phyloP scores from a whole-genome alignment of 2,888 invertebrate species.

The Netelia virgata region DNA sequence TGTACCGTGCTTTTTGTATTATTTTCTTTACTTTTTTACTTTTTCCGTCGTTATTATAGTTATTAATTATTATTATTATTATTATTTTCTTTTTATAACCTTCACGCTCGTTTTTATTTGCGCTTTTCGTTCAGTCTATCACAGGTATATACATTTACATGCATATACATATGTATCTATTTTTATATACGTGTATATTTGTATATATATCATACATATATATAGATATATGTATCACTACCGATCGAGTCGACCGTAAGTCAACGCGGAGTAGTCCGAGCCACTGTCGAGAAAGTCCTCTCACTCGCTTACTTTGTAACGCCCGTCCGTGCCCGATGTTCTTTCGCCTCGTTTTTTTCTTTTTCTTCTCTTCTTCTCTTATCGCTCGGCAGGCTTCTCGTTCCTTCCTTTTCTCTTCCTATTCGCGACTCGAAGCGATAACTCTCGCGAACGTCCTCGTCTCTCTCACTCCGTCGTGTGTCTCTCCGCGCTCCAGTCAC shows the following conservation, averaged over 20 bases:
- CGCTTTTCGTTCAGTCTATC: slow-evolving; percentile 36
- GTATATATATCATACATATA: neutral
- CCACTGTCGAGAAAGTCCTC: neutral
- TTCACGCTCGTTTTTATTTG: neutral
- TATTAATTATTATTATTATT: no score
- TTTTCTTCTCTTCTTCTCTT: slow-evolving; percentile 12
- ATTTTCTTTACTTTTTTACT: neutral
- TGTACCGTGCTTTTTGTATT: no score
- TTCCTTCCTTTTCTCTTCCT: slow-evolving; percentile 53
- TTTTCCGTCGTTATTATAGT: neutral
- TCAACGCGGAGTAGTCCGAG: no score
- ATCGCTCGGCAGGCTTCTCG: slow-evolving; percentile 33
- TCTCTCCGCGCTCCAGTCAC: slow-evolving; percentile 10
- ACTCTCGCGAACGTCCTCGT: slow-evolving; percentile 3
- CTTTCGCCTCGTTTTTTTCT: neutral
- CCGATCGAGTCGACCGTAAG: neutral
- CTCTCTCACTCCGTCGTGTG: slow-evolving; percentile 56
- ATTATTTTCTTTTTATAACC: no score
- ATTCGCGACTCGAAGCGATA: slow-evolving; percentile 48
- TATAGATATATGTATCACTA: neutral
- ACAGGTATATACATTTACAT: slow-evolving; percentile 39
- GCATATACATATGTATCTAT: slow-evolving; percentile 2
- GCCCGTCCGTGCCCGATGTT: neutral
- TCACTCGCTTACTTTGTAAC: neutral
- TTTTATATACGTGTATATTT: neutral